Evolutionary conservation across 23 tunicate genomes (phyloP).

Genomic region (Phallusia fumigata): DNA sequence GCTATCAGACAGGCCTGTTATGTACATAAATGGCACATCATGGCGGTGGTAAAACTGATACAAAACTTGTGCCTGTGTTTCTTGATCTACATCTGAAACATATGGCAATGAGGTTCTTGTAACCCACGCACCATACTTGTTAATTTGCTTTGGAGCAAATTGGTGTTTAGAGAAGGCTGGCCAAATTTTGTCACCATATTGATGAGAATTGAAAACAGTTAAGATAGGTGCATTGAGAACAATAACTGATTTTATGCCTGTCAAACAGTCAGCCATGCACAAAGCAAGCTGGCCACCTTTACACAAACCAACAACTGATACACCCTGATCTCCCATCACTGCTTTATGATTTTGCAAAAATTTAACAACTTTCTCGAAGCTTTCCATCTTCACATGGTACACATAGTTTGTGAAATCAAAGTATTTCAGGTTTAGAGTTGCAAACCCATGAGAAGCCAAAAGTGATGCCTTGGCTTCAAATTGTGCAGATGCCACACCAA

Average conservation of each 20-base stretch:
- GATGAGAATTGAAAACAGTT: constrained; percentile 17
- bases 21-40: constrained; percentile 23
- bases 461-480: constrained; percentile 23
- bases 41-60: not conserved
- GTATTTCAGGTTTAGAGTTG: constrained; percentile 41
- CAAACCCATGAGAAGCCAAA: constrained; percentile 63
- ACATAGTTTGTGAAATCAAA: constrained; percentile 11
- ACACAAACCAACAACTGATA: constrained; percentile 28
- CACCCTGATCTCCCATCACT: constrained; percentile 3
- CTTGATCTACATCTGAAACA: not conserved
- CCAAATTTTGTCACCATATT: constrained; percentile 14
- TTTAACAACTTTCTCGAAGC: constrained; percentile 27
- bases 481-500: not conserved
- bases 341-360: constrained; percentile 16
- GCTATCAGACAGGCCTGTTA: constrained; percentile 37
- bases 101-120: not conserved
- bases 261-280: constrained; percentile 22
- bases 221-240: constrained; percentile 11
- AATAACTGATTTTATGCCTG: constrained; percentile 27
- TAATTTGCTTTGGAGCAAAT: not conserved
- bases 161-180: not conserved
- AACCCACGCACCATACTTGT: not conserved
- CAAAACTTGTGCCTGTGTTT: not conserved
- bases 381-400: constrained; percentile 16
- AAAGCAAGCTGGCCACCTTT: constrained; percentile 30